Conservation (phyloP, 2,113 vertebrate species). For the Bos taurus region ARS-UCD2.0 NC_037343.1:78605501-78606000, state of each 20-base stretch:
- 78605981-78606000: neutral
- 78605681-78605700: neutral
- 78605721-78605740: neutral
- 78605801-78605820: neutral
- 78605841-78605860: neutral
- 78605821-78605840: neutral
- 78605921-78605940: neutral
- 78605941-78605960: neutral
- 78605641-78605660: neutral
- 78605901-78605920: neutral
- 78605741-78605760: neutral
- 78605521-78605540: neutral
- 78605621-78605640: neutral
- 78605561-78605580: neutral
- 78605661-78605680: neutral
- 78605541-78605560: neutral
- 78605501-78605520: neutral
- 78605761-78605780: neutral
- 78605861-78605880: neutral
- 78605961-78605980: too few species aligned
- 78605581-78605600: neutral
- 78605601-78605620: neutral
- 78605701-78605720: neutral
- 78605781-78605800: neutral
- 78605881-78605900: neutral